Evolutionary conservation across 2,797 vertebrate genomes (phyloP).

Genomic region (Propithecus perrieri): DNA sequence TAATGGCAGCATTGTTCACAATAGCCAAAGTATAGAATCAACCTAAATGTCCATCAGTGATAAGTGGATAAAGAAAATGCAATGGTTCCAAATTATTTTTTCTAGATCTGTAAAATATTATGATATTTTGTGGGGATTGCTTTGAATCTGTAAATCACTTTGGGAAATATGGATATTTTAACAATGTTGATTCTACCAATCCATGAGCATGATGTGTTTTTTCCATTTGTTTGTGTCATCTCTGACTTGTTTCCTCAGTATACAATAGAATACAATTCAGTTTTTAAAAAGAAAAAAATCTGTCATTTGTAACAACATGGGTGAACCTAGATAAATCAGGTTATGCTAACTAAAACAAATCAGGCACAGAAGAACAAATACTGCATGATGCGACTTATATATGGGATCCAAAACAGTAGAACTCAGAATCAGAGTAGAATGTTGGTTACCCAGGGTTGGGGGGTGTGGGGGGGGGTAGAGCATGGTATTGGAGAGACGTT

Average conservation of each 20-base stretch:
- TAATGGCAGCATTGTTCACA: background rate
- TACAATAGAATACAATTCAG: background rate
- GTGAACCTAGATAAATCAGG: background rate
- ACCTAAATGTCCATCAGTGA: background rate
- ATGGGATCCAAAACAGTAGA: background rate
- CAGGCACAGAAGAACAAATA: background rate
- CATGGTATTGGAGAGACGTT: background rate
- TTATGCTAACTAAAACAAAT: background rate
- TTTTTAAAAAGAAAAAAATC: background rate
- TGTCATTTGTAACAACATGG: background rate
- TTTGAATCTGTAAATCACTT: no score
- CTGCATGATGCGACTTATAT: background rate
- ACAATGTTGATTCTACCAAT: no score
- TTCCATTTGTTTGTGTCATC: no score
- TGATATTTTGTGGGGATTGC: no score
- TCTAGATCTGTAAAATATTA: no score
- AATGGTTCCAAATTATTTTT: no score
- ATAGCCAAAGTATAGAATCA: no score
- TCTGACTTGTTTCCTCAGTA: no score
- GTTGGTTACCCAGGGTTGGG: background rate
- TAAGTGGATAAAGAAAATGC: background rate
- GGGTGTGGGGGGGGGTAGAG: fast-evolving
- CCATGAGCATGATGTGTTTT: no score
- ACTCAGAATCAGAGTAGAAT: background rate
- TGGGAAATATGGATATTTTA: no score